A percentile compares a stretch with the other conserved stretches of the same genome.
Conservation (phyloP, 2,113 vertebrate species). For the Oenanthe melanoleuca region DNA sequence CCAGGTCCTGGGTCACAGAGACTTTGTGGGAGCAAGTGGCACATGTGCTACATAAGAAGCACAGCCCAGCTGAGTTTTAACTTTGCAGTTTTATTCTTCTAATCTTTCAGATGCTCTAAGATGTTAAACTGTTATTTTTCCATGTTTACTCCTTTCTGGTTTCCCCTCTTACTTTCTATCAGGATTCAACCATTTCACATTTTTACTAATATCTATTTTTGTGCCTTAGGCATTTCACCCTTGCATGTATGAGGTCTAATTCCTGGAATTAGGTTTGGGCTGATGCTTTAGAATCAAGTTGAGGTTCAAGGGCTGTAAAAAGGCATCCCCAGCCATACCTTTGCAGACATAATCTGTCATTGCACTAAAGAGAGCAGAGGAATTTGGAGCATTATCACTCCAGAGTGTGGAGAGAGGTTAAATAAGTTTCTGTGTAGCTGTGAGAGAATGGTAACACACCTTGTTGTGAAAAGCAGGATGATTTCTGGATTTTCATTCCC, state of each 20-base stretch:
- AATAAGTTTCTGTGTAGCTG: background rate
- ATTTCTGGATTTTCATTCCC: conserved; percentile 30
- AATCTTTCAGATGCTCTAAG: background rate
- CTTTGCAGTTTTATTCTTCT: background rate
- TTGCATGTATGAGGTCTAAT: background rate
- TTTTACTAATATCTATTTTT: background rate
- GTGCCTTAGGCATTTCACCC: background rate
- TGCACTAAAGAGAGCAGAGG: background rate
- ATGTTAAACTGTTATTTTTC: background rate
- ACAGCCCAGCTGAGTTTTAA: background rate
- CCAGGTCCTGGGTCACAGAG: background rate
- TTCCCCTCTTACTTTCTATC: background rate
- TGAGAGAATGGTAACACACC: background rate
- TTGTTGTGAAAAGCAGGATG: background rate
- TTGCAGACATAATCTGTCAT: background rate
- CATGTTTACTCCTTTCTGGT: background rate
- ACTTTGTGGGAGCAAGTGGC: background rate
- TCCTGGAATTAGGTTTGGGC: background rate
- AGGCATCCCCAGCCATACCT: fast-evolving
- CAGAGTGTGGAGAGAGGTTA: background rate
- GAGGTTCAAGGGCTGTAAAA: background rate
- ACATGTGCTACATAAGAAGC: background rate
- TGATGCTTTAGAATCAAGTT: background rate
- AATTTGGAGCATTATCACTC: background rate
- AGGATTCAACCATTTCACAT: background rate